phyloP scores from a whole-genome alignment of 1,140 invertebrate genomes.

The Artemia franciscana region DNA sequence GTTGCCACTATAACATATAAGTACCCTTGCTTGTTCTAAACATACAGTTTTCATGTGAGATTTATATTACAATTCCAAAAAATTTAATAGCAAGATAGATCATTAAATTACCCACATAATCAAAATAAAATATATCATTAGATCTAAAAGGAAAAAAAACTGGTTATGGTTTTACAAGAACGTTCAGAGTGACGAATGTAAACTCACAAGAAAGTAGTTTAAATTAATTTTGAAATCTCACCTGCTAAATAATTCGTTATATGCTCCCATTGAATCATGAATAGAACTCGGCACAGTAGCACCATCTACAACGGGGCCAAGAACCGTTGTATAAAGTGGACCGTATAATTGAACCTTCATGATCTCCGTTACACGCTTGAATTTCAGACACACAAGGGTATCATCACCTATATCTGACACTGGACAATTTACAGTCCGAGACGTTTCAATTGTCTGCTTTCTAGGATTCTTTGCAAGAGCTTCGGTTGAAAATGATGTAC shows the following conservation, averaged over 20 bases:
- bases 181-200: too few species aligned
- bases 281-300: constrained; percentile 56
- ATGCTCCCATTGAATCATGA: constrained; percentile 39
- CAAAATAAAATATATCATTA: too few species aligned
- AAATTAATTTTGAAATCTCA: constrained; percentile 3
- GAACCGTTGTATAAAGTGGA: constrained; percentile 37
- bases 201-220: too few species aligned
- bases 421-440: constrained; percentile 51
- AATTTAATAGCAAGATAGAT: too few species aligned
- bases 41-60: too few species aligned
- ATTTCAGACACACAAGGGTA: constrained; percentile 35
- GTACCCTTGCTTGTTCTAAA: too few species aligned
- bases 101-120: too few species aligned
- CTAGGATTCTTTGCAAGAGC: constrained; percentile 56
- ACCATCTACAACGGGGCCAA: constrained; percentile 60
- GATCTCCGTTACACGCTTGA: constrained; percentile 36
- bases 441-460: constrained; percentile 44
- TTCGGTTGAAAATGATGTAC: constrained; percentile 70
- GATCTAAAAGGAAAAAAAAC: too few species aligned
- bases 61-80: too few species aligned
- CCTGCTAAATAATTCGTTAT: constrained; percentile 36
- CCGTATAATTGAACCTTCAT: constrained; percentile 30
- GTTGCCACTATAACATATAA: too few species aligned
- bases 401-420: constrained; percentile 25
- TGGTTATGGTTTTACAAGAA: too few species aligned